These are phyloP conservation scores for Scolopax mira DNA, from an alignment of 2,113 vertebrate genomes.

Conservation along the genomic window DNA sequence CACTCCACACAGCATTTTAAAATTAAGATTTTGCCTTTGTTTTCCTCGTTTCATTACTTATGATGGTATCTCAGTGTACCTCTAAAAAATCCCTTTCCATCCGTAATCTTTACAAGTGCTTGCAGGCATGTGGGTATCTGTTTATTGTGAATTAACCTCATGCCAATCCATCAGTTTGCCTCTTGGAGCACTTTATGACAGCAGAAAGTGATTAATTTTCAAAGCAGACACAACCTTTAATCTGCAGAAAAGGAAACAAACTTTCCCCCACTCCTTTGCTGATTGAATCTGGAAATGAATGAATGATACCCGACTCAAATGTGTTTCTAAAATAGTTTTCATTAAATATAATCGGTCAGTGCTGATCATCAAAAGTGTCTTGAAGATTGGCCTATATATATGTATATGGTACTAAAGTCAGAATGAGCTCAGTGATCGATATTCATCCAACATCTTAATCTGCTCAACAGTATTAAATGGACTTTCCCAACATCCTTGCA, in stretches of 20 bases:
- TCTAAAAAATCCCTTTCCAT: slow-evolving; percentile 14
- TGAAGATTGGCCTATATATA: neutral
- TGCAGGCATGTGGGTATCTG: neutral
- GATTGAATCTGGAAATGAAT: slow-evolving; percentile 57
- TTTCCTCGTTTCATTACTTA: slow-evolving; percentile 6
- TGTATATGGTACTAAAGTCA: neutral
- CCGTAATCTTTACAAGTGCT: neutral
- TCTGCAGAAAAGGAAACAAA: slow-evolving; percentile 55
- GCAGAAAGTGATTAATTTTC: slow-evolving; percentile 57
- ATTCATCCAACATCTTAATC: slow-evolving; percentile 40
- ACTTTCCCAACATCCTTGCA: neutral
- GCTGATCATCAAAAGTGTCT: slow-evolving; percentile 36
- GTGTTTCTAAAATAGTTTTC: slow-evolving; percentile 51
- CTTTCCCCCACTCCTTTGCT: slow-evolving; percentile 7
- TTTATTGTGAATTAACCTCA: neutral
- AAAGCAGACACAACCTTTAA: slow-evolving; percentile 44
- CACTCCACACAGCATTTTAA: neutral
- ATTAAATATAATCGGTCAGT: slow-evolving; percentile 36
- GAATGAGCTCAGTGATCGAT: slow-evolving; percentile 34
- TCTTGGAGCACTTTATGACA: slow-evolving; percentile 43
- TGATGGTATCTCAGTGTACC: neutral
- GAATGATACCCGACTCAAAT: slow-evolving; percentile 17
- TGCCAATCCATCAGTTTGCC: slow-evolving; percentile 41
- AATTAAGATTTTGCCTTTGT: neutral
- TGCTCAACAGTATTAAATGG: slow-evolving; percentile 27